Percentiles rank a stretch among this genome's conserved stretches.
These are phyloP conservation scores for Scaptomyza hsui DNA, from an alignment of 1,140 invertebrate genomes.

Conservation along the genomic window DNA sequence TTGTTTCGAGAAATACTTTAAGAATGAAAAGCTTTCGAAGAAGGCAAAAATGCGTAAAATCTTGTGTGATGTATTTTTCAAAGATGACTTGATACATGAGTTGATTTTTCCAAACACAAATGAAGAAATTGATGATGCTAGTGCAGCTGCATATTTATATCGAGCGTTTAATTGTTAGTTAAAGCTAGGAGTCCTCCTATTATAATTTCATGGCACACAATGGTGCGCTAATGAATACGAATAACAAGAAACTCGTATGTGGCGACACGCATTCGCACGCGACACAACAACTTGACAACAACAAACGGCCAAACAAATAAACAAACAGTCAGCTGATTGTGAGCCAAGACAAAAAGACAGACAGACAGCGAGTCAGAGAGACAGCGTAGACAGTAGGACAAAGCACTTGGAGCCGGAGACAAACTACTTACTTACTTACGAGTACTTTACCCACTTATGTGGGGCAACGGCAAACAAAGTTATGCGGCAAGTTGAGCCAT, in stretches of 20 bases:
- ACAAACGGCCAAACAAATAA: constrained; percentile 61
- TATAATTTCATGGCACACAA: constrained; percentile 66
- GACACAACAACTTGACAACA: constrained; percentile 47
- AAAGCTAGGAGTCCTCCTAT: constrained; percentile 43
- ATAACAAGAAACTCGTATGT: constrained; percentile 57
- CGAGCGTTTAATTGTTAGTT: constrained; percentile 49
- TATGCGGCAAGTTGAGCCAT: constrained; percentile 69
- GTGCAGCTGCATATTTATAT: constrained; percentile 7
- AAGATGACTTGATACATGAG: neutral
- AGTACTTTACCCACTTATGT: constrained; percentile 70
- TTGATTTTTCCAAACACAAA: neutral
- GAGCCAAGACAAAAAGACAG: constrained; percentile 22
- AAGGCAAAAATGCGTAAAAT: neutral
- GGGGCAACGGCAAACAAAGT: constrained; percentile 57
- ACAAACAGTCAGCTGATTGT: constrained; percentile 66
- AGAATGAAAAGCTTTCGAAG: constrained; percentile 10
- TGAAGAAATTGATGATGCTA: neutral
- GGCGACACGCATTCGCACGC: constrained; percentile 47
- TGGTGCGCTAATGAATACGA: constrained; percentile 77
- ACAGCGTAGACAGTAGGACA: neutral
- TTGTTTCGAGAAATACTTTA: neutral
- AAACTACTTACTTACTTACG: constrained; percentile 59
- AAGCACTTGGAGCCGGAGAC: constrained; percentile 22
- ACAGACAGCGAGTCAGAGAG: neutral
- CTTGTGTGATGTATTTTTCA: neutral